Conservation (phyloP, 2,888 invertebrate genomes). For the Hemaris fuciformis region DNA sequence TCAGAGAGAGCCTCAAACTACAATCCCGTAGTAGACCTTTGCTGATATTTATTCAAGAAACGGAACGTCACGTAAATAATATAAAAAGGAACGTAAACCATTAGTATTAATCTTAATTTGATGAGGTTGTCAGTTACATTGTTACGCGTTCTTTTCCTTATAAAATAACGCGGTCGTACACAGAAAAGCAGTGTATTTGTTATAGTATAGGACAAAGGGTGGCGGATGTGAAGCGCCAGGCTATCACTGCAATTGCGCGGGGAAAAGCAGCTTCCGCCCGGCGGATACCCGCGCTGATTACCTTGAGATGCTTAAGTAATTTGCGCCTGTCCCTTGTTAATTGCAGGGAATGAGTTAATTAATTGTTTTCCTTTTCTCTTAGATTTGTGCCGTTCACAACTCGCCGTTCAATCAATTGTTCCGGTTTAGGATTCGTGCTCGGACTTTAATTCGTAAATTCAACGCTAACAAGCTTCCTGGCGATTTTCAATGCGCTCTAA, state of each 20-base stretch:
- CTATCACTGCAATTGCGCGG: slow-evolving; percentile 44
- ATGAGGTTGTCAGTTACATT: neutral
- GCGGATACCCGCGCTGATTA: slow-evolving; percentile 48
- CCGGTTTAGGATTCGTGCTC: slow-evolving; percentile 34
- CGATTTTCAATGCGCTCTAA: slow-evolving; percentile 18
- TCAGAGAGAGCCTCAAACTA: too few species aligned
- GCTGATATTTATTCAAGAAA: too few species aligned
- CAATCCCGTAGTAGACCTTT: too few species aligned
- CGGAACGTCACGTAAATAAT: neutral
- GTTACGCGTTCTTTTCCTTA: neutral
- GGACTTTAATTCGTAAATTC: slow-evolving; percentile 24
- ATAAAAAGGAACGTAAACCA: neutral
- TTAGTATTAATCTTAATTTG: neutral
- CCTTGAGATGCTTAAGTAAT: slow-evolving; percentile 68
- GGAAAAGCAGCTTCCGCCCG: slow-evolving; percentile 57
- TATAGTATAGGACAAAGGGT: slow-evolving; percentile 53
- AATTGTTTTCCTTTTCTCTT: slow-evolving; percentile 72
- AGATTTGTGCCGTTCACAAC: slow-evolving; percentile 51
- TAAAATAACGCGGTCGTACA: slow-evolving; percentile 24
- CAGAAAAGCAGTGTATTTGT: slow-evolving; percentile 41
- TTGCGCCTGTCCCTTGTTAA: slow-evolving; percentile 67
- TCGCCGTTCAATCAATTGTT: slow-evolving; percentile 38
- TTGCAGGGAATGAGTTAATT: slow-evolving; percentile 74
- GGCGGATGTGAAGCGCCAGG: slow-evolving; percentile 43
- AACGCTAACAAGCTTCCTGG: slow-evolving; percentile 24